Evolutionary conservation across 2,888 invertebrate genomes (phyloP).

Genomic region (Ommatoiulus sabulosus): DNA sequence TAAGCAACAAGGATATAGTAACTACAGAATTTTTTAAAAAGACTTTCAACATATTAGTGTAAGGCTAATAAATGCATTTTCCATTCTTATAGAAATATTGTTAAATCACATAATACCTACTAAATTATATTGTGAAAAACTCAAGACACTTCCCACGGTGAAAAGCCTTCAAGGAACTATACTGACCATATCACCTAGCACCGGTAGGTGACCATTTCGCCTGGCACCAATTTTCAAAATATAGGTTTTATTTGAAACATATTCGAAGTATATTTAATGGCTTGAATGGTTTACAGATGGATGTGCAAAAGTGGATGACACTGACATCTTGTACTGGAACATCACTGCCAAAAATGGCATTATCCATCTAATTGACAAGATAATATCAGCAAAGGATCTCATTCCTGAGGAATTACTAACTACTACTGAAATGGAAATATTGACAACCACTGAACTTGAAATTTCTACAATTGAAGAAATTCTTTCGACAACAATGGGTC

Average conservation of each 20-base stretch:
- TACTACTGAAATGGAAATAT: slow-evolving; percentile 52
- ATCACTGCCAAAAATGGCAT: slow-evolving; percentile 54
- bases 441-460: slow-evolving; percentile 39
- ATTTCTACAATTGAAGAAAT: neutral
- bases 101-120: slow-evolving; percentile 55
- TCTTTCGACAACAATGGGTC: slow-evolving; percentile 24
- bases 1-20: neutral
- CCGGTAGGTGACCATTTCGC: neutral
- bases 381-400: slow-evolving; percentile 31
- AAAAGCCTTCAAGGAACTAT: slow-evolving; percentile 34
- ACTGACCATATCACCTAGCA: slow-evolving; percentile 51
- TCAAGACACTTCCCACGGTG: slow-evolving; percentile 23
- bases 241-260: neutral
- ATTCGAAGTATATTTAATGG: neutral
- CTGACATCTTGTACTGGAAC: slow-evolving; percentile 58
- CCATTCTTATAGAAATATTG: slow-evolving; percentile 47
- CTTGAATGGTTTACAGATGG: slow-evolving; percentile 48
- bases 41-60: neutral
- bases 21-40: neutral
- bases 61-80: neutral
- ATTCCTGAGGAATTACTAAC: slow-evolving; percentile 52
- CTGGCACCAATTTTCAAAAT: neutral
- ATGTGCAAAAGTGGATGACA: slow-evolving; percentile 58
- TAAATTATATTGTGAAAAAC: slow-evolving; percentile 51
- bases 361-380: slow-evolving; percentile 56